These are phyloP conservation scores for Calidris pugnax DNA, from an alignment of 2,113 vertebrate genomes.

Conservation along the genomic window DNA sequence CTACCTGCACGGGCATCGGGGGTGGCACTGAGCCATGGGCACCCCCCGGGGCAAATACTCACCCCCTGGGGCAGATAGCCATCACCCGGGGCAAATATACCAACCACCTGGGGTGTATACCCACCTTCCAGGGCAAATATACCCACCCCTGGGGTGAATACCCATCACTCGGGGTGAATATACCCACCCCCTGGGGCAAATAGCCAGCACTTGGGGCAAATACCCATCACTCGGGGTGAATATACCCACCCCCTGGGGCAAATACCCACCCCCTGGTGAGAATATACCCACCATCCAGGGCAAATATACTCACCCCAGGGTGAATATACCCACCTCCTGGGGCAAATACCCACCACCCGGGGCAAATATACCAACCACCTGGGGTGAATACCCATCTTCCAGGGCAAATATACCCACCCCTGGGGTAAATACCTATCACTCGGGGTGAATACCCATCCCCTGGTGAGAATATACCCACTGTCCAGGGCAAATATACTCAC, in stretches of 20 bases:
- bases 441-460: not conserved
- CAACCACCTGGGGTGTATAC: too few relatives aligned
- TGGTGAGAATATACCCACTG: not conserved
- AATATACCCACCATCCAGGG: too few relatives aligned
- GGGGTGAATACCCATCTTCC: too few relatives aligned
- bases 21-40: too few relatives aligned
- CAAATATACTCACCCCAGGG: too few relatives aligned
- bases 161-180: not conserved
- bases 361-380: not conserved
- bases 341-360: too few relatives aligned
- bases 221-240: not conserved
- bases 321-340: not conserved
- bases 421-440: too few relatives aligned
- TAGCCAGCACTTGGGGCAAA: not conserved
- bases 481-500: not conserved
- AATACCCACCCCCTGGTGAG: not conserved
- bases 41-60: not conserved
- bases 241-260: too few relatives aligned
- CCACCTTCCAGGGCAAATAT: not conserved
- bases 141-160: not conserved
- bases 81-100: not conserved
- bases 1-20: conserved; percentile 74
- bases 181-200: not conserved
- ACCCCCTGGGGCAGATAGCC: too few relatives aligned
- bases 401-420: not conserved